Evolutionary conservation across 2,888 invertebrate species (phyloP), one percentile per base, ranked within the genome.

Genomic region (Phrixothrix hirtus): DNA sequence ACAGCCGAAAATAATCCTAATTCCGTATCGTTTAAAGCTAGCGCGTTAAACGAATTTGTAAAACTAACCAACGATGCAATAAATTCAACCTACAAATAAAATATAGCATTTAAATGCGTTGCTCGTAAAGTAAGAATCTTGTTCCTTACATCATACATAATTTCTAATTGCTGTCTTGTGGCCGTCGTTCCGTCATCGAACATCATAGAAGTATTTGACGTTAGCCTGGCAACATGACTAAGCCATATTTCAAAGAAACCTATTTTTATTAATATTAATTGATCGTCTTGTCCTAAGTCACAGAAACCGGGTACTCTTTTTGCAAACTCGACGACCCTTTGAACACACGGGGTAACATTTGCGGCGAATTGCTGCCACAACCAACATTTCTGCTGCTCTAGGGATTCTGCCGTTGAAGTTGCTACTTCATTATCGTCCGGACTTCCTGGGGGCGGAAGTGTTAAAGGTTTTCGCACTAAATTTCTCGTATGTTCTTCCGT

Each of bases 241-340:
- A 96, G 81, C 95, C 96, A 97, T 57, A 95, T 87, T 78, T 97
- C 97, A 75, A 95, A 95, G 81, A 98, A 98, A 55, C 96, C 95
- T 71, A 88, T 85, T 81, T 98, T 97, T 70, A 97, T 94, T 61
- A 98, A 83, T 64, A 96, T 94, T 64, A 98, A 83, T 77, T 98
- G 97, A 78, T 97, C 97, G 73, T 96, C 96, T 77, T 97, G 96
- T 44, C 88, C 85, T 64, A 97, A 83, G 62, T 87, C 86, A 70
- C 87, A 83, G 80, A 97, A 97, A 59, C 94, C 93, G 58, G 97
- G 96, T 64, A 96, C 87, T 65, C 91, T 82, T 77, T 98, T 98
- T 44, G 95, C 95, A 75, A 96, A 97, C 75, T 97, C 96, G 17
- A 98, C 97, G 62, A 96, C 90, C 75, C 90, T 87, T 70, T 94